phyloP scores from a whole-genome alignment of 2,113 vertebrate species.

The Tachysurus vachellii region DNA sequence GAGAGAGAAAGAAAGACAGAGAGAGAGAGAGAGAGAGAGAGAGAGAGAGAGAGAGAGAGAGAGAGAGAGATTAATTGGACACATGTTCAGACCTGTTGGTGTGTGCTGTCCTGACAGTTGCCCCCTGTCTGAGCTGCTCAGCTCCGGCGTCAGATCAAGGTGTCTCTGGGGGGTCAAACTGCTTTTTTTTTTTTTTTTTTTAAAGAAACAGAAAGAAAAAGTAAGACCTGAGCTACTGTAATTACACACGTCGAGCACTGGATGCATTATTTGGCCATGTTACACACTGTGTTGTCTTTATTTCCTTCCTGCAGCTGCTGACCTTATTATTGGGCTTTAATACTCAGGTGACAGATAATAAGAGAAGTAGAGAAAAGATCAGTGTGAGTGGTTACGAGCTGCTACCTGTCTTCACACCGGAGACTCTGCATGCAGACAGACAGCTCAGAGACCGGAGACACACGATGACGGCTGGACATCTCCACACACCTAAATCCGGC shows the following conservation, averaged over 20 bases:
- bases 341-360: not conserved
- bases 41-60: too few species aligned
- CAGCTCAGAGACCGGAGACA: constrained; percentile 57
- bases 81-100: constrained; percentile 62
- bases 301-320: not conserved
- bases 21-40: too few species aligned
- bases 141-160: constrained; percentile 61
- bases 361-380: not conserved
- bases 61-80: not conserved
- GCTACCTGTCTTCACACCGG: constrained; percentile 55
- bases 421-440: constrained; percentile 55
- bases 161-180: constrained; percentile 55
- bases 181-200: not conserved
- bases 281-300: not conserved
- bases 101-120: constrained; percentile 46
- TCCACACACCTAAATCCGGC: not conserved
- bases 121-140: constrained; percentile 1
- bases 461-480: not conserved
- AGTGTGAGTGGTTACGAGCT: too few species aligned
- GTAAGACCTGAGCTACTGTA: not conserved
- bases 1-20: too few species aligned
- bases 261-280: not conserved
- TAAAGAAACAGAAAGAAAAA: not conserved
- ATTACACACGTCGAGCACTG: not conserved
- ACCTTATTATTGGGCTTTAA: not conserved